Evolutionary conservation across 2,888 invertebrate genomes (phyloP), one percentile per base, ranked within the genome.

Genomic region (Thymelicus acteon): DNA sequence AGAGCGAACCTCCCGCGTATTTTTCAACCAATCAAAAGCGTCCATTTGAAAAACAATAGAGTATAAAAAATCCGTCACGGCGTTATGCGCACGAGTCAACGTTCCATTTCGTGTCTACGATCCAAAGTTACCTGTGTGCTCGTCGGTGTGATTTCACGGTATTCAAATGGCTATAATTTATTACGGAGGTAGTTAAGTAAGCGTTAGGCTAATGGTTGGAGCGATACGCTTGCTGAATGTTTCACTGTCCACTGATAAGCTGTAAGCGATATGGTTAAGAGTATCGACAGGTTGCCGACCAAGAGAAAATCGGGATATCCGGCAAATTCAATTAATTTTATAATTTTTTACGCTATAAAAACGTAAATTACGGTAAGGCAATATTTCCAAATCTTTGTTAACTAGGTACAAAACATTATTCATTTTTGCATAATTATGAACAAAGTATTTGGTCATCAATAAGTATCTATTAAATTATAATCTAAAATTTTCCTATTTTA

Each of bases 21-120:
- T 76, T 78, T 80, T 82, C 74, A 73, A 67, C 93, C 93, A 93
- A 92, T 93, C 78, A 78, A 75, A 75, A 66, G 31, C 71, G 77
- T 75, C 74, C 79, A 85, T 92, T 93, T 92, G 92, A 93, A 93
- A 93, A 92, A 93, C 93, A 93, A 93, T 93, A 93, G 93, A 90
- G 83, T 85, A 86, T 93, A 89, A 93, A 93, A 93, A 92, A 86
- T 85, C 79, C 90, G 92, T 93, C 90, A 92, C 89, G 89, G 86
- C 78, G 77, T 82, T 83, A 80, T 85, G 89, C 90, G 88, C 89
- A 81, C 78, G 90, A 77, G 79, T 77, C 71, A 76, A 75, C 70
- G 74, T 75, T 83, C 82, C 85, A 87, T 86, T 88, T 86, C 85
- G 87, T 88, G 79, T 80, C 71, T 81, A 72, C 64, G 71, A 75